Conservation (phyloP, 2,113 vertebrate species). For the Anhinga anhinga region DNA sequence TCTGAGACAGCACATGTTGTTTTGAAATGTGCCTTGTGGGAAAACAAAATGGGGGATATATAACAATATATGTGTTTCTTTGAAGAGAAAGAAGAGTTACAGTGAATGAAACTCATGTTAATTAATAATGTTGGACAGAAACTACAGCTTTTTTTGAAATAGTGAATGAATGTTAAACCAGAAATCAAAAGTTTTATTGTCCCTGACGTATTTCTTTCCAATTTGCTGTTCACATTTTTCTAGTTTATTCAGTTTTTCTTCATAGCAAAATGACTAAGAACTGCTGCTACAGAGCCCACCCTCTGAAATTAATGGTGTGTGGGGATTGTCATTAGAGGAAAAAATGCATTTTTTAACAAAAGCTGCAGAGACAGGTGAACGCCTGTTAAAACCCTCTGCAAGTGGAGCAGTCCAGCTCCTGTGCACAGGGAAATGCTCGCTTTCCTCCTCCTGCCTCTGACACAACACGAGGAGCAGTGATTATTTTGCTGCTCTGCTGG, state of each 20-base stretch:
- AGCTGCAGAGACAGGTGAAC: neutral
- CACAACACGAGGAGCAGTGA: neutral
- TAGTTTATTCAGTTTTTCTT: slow-evolving; percentile 19
- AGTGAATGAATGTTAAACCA: slow-evolving; percentile 45
- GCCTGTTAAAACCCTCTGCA: neutral
- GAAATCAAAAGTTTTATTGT: slow-evolving; percentile 53
- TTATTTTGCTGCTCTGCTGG: neutral
- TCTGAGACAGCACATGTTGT: slow-evolving; percentile 36
- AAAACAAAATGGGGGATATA: slow-evolving; percentile 9
- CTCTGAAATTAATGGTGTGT: neutral
- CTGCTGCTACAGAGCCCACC: neutral
- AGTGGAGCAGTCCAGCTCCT: neutral
- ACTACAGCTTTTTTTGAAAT: slow-evolving; percentile 39
- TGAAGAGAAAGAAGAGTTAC: slow-evolving; percentile 19
- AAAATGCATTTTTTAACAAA: neutral
- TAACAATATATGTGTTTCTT: slow-evolving; percentile 14
- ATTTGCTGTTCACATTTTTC: slow-evolving; percentile 26
- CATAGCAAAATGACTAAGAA: slow-evolving; percentile 10
- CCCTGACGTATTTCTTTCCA: slow-evolving; percentile 25
- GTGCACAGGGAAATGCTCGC: accelerated
- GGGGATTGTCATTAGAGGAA: neutral
- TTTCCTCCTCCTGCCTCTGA: neutral
- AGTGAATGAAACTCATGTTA: slow-evolving; percentile 31
- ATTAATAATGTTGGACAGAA: slow-evolving; percentile 54
- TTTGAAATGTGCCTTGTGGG: slow-evolving; percentile 62